Conservation (phyloP, 2,888 invertebrate genomes). For the Cheilosia vulpina region DNA sequence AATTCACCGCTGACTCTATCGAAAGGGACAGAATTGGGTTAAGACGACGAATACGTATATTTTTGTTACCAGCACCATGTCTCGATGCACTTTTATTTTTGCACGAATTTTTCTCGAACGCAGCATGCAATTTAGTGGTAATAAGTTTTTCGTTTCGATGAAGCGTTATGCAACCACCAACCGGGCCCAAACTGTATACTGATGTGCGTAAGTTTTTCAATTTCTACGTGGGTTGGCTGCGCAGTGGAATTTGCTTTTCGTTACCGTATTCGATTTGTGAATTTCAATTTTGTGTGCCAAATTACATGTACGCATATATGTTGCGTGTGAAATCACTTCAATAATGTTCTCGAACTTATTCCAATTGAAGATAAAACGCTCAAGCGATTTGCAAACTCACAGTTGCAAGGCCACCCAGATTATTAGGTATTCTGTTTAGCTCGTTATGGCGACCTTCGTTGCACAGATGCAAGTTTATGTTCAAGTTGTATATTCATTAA, state of each 20-base stretch:
- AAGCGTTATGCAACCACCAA: constrained; percentile 50
- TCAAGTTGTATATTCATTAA: constrained; percentile 1
- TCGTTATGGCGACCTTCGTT: constrained; percentile 29
- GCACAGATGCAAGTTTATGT: constrained; percentile 2
- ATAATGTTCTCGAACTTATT: not conserved
- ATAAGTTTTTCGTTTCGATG: constrained; percentile 25
- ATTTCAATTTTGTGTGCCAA: not conserved
- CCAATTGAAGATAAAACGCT: constrained; percentile 17
- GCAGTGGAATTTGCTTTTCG: constrained; percentile 42
- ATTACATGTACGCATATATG: not conserved
- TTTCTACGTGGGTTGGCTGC: constrained; percentile 48
- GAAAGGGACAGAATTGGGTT: constrained; percentile 75
- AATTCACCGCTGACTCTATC: constrained; percentile 66
- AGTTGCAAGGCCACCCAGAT: constrained; percentile 28
- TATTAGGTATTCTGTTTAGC: constrained; percentile 1
- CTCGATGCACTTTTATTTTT: constrained; percentile 45
- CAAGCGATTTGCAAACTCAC: constrained; percentile 10
- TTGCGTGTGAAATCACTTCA: not conserved
- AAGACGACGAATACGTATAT: constrained; percentile 38
- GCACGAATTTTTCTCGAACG: constrained; percentile 41
- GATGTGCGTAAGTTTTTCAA: constrained; percentile 56
- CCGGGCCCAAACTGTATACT: constrained; percentile 36
- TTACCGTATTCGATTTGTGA: constrained; percentile 9
- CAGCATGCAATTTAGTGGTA: constrained; percentile 9
- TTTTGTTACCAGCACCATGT: not conserved